Evolutionary conservation across 2,888 invertebrate species (phyloP).

Genomic region (Sussaba pulchella): DNA sequence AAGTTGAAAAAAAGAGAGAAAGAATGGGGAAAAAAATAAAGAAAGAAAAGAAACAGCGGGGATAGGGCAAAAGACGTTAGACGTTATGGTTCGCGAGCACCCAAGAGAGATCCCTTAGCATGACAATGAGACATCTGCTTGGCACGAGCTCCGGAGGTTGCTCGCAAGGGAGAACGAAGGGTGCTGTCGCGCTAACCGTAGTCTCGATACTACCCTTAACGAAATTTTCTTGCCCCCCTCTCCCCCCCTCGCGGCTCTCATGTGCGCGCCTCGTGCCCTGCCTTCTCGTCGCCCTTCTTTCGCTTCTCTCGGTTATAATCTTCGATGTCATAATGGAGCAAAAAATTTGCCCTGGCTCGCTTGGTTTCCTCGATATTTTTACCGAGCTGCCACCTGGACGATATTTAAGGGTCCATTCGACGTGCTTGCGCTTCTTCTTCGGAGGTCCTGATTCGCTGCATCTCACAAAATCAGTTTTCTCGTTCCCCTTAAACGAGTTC

Average conservation of each 20-base stretch:
- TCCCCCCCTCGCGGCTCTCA: constrained; percentile 17
- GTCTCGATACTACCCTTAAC: constrained; percentile 74
- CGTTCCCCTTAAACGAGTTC: constrained; percentile 4
- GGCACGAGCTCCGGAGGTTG: constrained; percentile 77
- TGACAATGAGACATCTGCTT: constrained; percentile 83
- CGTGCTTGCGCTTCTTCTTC: constrained; percentile 2
- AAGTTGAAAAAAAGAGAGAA: constrained; percentile 14
- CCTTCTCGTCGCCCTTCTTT: constrained; percentile 38
- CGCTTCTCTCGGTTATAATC: constrained; percentile 65
- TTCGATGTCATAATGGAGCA: constrained; percentile 71
- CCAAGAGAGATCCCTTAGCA: constrained; percentile 78
- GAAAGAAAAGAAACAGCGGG: constrained; percentile 47
- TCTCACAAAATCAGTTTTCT: constrained; percentile 23
- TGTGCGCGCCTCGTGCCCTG: constrained; percentile 29
- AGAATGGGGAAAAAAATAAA: constrained; percentile 10
- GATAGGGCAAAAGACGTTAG: constrained; percentile 76
- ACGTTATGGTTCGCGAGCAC: constrained; percentile 75
- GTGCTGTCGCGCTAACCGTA: constrained; percentile 70
- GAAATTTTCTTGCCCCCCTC: constrained; percentile 69
- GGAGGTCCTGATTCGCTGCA: constrained; percentile 22
- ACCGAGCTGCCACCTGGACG: constrained; percentile 55
- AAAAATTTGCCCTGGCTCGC: constrained; percentile 50
- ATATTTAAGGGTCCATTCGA: constrained; percentile 36
- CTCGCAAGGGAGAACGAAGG: constrained; percentile 21
- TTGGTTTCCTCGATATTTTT: constrained; percentile 32